A percentile compares a stretch with the other conserved stretches of the same genome.
These are phyloP conservation scores for Ceratothoa steindachneri DNA, from an alignment of 2,888 invertebrate species.

Conservation along the genomic window DNA sequence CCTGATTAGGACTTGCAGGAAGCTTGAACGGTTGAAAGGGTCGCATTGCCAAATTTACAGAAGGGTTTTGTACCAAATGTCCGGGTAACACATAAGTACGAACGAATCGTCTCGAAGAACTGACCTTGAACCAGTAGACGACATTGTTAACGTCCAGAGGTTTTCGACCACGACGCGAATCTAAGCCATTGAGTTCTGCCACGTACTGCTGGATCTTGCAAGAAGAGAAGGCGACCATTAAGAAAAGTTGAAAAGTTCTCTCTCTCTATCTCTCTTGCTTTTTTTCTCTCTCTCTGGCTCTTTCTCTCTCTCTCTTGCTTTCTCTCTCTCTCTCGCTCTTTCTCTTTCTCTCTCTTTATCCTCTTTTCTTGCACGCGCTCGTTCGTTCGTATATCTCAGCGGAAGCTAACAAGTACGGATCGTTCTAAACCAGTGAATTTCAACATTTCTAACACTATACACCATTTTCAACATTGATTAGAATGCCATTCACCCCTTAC, in stretches of 20 bases:
- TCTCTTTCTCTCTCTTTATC: neutral
- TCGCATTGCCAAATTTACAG: no score
- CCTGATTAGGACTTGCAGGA: no score
- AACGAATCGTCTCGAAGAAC: no score
- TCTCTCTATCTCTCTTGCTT: neutral
- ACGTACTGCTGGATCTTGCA: slow-evolving; percentile 82
- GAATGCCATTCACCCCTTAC: no score
- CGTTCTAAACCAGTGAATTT: no score
- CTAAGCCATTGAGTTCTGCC: slow-evolving; percentile 83
- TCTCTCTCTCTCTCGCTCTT: neutral
- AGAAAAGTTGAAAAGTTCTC: neutral
- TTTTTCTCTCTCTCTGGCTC: neutral
- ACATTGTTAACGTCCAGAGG: slow-evolving; percentile 93
- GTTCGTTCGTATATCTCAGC: no score
- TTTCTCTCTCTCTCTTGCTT: neutral
- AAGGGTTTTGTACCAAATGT: no score
- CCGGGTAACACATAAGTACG: no score
- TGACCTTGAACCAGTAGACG: slow-evolving; percentile 86
- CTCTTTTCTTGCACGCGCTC: neutral
- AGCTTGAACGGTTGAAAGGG: no score
- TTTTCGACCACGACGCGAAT: slow-evolving; percentile 85
- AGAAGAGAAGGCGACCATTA: neutral
- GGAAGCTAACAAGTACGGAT: no score
- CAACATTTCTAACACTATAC: no score
- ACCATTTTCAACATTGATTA: no score